Conservation (phyloP, 2,113 vertebrate species). For the Aptenodytes forsteri region DNA sequence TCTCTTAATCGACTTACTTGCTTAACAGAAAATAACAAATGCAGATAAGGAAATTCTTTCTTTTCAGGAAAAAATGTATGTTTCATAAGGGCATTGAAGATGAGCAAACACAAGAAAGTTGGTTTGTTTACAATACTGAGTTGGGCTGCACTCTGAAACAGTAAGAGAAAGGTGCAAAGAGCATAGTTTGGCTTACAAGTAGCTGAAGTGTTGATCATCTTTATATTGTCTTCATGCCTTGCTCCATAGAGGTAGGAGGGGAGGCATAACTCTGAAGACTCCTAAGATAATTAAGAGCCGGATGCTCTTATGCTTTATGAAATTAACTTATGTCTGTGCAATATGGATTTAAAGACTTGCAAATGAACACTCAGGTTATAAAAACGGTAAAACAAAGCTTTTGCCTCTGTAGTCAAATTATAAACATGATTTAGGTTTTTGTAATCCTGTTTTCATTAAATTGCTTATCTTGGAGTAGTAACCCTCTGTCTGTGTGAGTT, state of each 20-base stretch:
- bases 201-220: neutral
- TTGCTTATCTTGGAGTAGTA: neutral
- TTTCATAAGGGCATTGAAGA: neutral
- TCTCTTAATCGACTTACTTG: neutral
- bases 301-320: neutral
- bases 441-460: neutral
- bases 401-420: neutral
- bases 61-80: neutral
- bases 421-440: neutral
- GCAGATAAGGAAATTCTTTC: neutral
- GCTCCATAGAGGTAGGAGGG: neutral
- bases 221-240: neutral
- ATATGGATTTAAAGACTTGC: neutral
- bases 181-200: neutral
- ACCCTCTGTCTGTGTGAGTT: neutral
- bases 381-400: neutral
- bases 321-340: neutral
- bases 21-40: neutral
- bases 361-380: neutral
- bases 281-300: neutral
- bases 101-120: neutral
- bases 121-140: neutral
- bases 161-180: neutral
- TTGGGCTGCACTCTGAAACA: neutral
- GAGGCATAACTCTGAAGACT: neutral